These are phyloP conservation scores for Tachystola acroxantha DNA, from an alignment of 2,888 invertebrate species.

Conservation along the genomic window DNA sequence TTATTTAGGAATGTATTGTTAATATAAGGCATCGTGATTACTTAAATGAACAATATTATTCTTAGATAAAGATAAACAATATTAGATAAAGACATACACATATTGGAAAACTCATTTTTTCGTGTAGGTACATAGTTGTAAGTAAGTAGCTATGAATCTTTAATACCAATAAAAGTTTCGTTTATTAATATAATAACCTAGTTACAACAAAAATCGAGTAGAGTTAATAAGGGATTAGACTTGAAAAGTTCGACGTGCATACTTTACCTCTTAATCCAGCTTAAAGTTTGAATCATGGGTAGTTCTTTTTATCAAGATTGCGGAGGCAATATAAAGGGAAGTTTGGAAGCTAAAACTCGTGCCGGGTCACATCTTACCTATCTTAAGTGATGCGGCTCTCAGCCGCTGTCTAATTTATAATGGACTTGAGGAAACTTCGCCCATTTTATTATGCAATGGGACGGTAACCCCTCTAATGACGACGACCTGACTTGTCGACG, in stretches of 20 bases:
- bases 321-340: conserved; percentile 61
- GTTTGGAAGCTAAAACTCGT: conserved; percentile 66
- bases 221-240: conserved; percentile 30
- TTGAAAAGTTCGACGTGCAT: conserved; percentile 47
- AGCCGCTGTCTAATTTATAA: conserved; percentile 77
- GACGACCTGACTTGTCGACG: conserved; percentile 63
- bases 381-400: conserved; percentile 76
- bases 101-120: too few relatives aligned
- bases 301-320: conserved; percentile 76
- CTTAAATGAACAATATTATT: too few relatives aligned
- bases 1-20: too few relatives aligned
- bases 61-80: too few relatives aligned
- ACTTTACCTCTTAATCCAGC: conserved; percentile 56
- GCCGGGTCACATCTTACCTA: conserved; percentile 75
- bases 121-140: too few relatives aligned
- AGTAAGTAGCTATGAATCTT: too few relatives aligned
- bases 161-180: too few relatives aligned
- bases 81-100: too few relatives aligned
- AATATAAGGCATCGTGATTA: too few relatives aligned
- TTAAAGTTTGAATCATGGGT: conserved; percentile 68
- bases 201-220: conserved; percentile 21
- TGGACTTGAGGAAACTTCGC: conserved; percentile 76
- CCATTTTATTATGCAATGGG: conserved; percentile 78
- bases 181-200: conserved; percentile 13
- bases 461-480: conserved; percentile 75